Base-by-base conservation (phyloP, 2,113 vertebrate genomes). In the Myotis davidii region DNA sequence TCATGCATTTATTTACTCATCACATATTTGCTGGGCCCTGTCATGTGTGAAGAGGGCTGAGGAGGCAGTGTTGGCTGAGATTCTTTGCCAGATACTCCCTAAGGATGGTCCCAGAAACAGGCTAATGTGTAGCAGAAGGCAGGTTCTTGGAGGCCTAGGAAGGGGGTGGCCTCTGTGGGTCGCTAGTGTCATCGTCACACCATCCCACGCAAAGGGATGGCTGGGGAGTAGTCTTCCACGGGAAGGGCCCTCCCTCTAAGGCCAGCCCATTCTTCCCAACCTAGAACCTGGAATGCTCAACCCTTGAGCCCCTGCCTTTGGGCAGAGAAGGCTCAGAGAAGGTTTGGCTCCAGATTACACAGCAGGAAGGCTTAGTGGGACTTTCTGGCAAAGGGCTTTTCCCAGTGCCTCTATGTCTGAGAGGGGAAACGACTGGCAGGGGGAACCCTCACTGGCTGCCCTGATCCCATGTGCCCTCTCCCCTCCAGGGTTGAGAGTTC, bases 231-330 rank as follows among this genome's bases (percentile, higher is more conserved):
- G 21, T 32, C 39, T n/a, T 91, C 52, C 34, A 23, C 23, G 69
- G 32, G 18, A 95, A 59, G 65, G 67, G 13, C n/a, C 78, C 16
- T 39, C 27, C 78, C 16, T 45, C 11, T 79, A 13, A 61, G 6
- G 67, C 18, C 70, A 27, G 13, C 17, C 42, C 48, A n/a, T 9
- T 32, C 54, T 45, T 78, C 25, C 76, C 54, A 65, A 39, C 34
- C 50, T n/a, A n/a, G 73, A 14, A 39, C 73, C 86, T 95, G 59
- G 73, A 84, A 90, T 85, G 78, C 74, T 54, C 25, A n/a, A 56
- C 42, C 20, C 54, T 69, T 11, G 13, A 48, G 42, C 17, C 4
- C 20, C 76, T n/a, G 12, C 61, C 56, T 93, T 73, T 76, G 61
- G 17, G 14, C 77, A 70, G 50, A 64, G 79, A 82, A n/a, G 14